These are phyloP conservation scores for Cecidostiba fungosa DNA, from an alignment of 2,888 invertebrate species.

Conservation along the genomic window DNA sequence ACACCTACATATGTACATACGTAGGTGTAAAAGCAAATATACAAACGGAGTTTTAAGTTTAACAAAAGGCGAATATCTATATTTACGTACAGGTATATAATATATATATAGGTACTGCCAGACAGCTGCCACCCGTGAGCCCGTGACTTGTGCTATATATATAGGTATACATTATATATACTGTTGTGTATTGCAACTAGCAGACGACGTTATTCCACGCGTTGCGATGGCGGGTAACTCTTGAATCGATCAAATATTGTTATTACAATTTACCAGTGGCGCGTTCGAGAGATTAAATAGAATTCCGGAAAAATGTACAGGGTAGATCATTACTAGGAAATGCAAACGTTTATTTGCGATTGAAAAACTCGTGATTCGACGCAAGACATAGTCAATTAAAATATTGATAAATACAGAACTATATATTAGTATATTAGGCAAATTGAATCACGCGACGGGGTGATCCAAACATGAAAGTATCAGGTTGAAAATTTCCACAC, in stretches of 20 bases:
- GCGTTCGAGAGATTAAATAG: not conserved
- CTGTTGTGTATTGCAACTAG: slow-evolving; percentile 19
- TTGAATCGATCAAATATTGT: slow-evolving; percentile 64
- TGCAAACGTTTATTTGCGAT: not conserved
- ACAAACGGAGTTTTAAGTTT: not conserved
- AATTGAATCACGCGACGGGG: not conserved
- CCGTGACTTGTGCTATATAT: too few relatives aligned
- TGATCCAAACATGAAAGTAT: not conserved
- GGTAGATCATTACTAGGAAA: not conserved
- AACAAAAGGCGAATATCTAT: too few relatives aligned
- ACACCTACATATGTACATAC: too few relatives aligned
- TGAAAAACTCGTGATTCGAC: not conserved
- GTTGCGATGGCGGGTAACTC: slow-evolving; percentile 63
- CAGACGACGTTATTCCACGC: slow-evolving; percentile 45
- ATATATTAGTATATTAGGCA: not conserved
- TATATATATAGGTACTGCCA: not conserved
- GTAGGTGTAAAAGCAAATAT: too few relatives aligned
- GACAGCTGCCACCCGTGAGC: too few relatives aligned
- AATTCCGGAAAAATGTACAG: not conserved
- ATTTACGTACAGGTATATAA: not conserved
- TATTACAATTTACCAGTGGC: slow-evolving; percentile 43
- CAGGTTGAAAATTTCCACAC: not conserved
- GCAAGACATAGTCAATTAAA: not conserved
- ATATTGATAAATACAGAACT: not conserved
- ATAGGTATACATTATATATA: not conserved